Evolutionary conservation across 1,140 invertebrate genomes (phyloP).

Genomic region (Aphelinus certus): DNA sequence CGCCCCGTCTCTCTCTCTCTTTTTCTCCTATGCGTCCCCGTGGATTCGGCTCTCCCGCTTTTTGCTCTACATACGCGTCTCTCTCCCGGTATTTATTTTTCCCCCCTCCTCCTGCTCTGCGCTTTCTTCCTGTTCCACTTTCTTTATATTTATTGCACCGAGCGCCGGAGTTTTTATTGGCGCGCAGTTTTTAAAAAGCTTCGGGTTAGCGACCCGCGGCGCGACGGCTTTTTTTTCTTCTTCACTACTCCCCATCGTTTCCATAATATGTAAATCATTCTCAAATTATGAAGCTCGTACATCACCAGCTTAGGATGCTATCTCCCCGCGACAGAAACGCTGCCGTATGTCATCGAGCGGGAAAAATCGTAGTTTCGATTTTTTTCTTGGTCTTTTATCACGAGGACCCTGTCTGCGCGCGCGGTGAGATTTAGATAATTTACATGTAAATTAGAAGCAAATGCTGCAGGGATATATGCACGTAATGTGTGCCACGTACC

Average conservation of each 20-base stretch:
- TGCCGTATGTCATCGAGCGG: slow-evolving; percentile 8
- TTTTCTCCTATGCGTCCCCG: background rate
- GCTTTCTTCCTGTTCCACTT: slow-evolving; percentile 2
- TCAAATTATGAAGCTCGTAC: too few relatives aligned
- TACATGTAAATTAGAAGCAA: slow-evolving; percentile 27
- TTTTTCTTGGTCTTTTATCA: too few relatives aligned
- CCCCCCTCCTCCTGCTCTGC: background rate
- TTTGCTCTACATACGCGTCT: background rate
- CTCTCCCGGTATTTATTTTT: slow-evolving; percentile 19
- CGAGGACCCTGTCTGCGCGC: too few relatives aligned
- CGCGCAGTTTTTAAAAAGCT: too few relatives aligned
- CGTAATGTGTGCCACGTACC: background rate
- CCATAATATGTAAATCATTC: too few relatives aligned
- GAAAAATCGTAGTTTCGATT: too few relatives aligned
- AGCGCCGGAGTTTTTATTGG: too few relatives aligned
- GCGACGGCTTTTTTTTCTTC: too few relatives aligned
- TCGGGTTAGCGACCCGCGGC: too few relatives aligned
- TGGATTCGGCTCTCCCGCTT: background rate
- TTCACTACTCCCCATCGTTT: too few relatives aligned
- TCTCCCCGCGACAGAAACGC: too few relatives aligned
- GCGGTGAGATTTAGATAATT: background rate
- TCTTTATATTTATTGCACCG: background rate
- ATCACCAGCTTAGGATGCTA: too few relatives aligned
- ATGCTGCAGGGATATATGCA: background rate
- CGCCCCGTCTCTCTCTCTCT: background rate